Evolutionary conservation across 2,113 vertebrate species (phyloP), one percentile per base, ranked within the genome.

Genomic region (Garra rufa): DNA sequence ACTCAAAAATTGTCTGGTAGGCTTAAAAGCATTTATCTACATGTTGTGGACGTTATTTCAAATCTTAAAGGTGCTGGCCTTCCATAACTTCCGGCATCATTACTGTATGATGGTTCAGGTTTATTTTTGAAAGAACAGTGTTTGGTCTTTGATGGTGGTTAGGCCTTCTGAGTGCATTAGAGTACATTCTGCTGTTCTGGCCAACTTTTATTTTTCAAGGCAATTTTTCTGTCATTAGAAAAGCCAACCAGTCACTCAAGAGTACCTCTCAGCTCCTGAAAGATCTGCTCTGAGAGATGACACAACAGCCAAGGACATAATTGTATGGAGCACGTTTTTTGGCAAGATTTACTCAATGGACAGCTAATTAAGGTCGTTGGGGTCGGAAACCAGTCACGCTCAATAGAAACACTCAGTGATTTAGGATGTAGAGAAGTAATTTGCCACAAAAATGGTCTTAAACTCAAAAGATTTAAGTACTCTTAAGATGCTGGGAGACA

Each of bases 251-350:
- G 73, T 59, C 43, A 48, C 80, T 86, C 67, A 71, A 38, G 30
- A 41, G 83, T 55, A 71, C 79, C 82, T 86, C 80, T 83, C 81
- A 88, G 17, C 41, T 82, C 41, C 55, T 88, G 80, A 88, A 89
- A 52, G 80, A 91, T n/a, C 44, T 76, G 59, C 81, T 88, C 21
- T 17, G n/a, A 76, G 82, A 82, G 87, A 88, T 86, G 48, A 59
- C 15, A 76, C 38, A 74, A 83, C 86, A 88, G 87, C 70, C 76
- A 82, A 73, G 81, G 83, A 89, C 86, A 87, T 92, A 89, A 92
- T 90, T 91, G 86, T 70, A 88, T 67, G 69, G 86, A 86, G 78
- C 85, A 86, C 67, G 57, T 84, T 88, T 91, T 89, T 86, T 85
- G 84, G 69, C 82, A 77, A 82, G 83, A 79, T 89, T 79, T 83